Percentiles rank a stretch among this genome's conserved stretches.
These are phyloP conservation scores for Dromius quadrimaculatus DNA, from an alignment of 2,888 invertebrate genomes.

Conservation along the genomic window DNA sequence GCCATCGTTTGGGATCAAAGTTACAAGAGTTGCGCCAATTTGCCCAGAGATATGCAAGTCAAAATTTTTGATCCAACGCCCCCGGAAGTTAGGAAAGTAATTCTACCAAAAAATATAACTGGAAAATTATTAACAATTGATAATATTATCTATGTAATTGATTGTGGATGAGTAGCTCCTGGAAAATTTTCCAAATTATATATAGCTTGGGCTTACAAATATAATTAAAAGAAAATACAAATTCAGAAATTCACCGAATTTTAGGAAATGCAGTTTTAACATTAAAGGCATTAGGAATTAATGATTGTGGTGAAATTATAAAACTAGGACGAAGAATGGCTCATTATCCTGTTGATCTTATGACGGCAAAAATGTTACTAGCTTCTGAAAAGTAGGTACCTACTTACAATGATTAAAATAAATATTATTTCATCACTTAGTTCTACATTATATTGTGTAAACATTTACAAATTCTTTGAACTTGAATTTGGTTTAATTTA, in stretches of 20 bases:
- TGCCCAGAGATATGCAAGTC: conserved; percentile 98
- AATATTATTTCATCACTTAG: no score
- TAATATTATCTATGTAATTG: conserved; percentile 98
- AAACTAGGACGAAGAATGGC: conserved; percentile 98
- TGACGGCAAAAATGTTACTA: conserved; percentile 98
- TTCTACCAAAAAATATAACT: conserved; percentile 98
- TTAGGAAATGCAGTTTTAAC: conserved; percentile 96
- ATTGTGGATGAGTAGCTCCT: conserved; percentile 97
- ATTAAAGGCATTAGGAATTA: conserved; percentile 96
- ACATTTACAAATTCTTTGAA: no score
- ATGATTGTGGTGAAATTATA: conserved; percentile 96
- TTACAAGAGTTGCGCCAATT: conserved; percentile 96
- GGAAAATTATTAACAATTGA: conserved; percentile 99
- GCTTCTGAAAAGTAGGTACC: conserved; percentile 90
- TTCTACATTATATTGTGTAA: no score
- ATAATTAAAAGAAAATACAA: conserved; percentile 97
- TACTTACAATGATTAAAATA: no score
- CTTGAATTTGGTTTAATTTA: no score
- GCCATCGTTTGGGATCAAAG: conserved; percentile 91
- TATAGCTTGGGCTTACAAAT: conserved; percentile 98
- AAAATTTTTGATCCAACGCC: conserved; percentile 99
- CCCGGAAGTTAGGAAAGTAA: conserved; percentile 94
- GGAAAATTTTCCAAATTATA: conserved; percentile 99
- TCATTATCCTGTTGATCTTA: conserved; percentile 98
- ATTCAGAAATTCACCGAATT: conserved; percentile 98